Percentiles rank a stretch among this genome's conserved stretches.
phyloP scores from a whole-genome alignment of 2,888 invertebrate genomes.

The Periphyllus acericola region DNA sequence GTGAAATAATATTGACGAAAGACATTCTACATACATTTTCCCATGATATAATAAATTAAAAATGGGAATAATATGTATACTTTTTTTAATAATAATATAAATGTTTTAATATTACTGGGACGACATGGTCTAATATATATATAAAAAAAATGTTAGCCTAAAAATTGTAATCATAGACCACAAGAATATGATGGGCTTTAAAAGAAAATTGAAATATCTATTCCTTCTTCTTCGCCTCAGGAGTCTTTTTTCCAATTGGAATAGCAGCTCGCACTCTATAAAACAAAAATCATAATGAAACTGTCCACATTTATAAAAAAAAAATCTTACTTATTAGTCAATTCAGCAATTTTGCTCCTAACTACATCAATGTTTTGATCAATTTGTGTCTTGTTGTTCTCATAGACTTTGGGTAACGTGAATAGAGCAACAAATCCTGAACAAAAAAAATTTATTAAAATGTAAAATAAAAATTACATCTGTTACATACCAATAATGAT shows the following conservation, averaged over 20 bases:
- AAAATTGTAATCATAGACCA: constrained; percentile 31
- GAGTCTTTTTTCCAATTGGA: constrained; percentile 83
- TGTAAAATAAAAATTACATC: neutral
- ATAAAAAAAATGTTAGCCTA: constrained; percentile 48
- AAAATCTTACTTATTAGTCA: constrained; percentile 84
- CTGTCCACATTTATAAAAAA: constrained; percentile 1
- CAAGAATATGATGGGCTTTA: constrained; percentile 20
- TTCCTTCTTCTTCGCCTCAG: constrained; percentile 80
- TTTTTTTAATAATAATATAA: constrained; percentile 41
- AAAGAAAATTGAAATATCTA: constrained; percentile 12
- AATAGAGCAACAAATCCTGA: constrained; percentile 92
- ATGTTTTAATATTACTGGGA: constrained; percentile 45
- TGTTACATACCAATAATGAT: constrained; percentile 86
- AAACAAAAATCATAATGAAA: constrained; percentile 65
- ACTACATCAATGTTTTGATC: constrained; percentile 90
- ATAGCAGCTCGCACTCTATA: constrained; percentile 86
- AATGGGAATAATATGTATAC: constrained; percentile 25
- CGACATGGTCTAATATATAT: constrained; percentile 42
- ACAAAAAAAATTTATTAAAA: constrained; percentile 60
- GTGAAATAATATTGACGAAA: constrained; percentile 46
- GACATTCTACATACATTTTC: constrained; percentile 44
- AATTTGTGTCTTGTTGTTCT: constrained; percentile 92
- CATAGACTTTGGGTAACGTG: constrained; percentile 95
- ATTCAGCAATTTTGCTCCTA: constrained; percentile 86
- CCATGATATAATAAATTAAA: constrained; percentile 33